phyloP scores from a whole-genome alignment of 2,888 invertebrate species.

The Homarus gammarus region DNA sequence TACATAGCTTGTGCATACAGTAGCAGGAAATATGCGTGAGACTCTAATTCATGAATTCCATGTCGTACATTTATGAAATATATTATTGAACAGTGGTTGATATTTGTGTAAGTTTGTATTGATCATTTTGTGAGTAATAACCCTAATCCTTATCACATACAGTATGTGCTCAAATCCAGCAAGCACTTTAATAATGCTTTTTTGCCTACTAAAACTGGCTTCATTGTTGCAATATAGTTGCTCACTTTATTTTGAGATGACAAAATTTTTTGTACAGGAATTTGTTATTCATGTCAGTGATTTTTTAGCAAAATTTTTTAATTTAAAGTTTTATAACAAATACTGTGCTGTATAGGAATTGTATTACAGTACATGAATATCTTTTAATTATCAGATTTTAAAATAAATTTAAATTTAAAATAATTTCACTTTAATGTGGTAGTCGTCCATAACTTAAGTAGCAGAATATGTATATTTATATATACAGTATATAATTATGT shows the following conservation, averaged over 20 bases:
- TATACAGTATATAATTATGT: too few species aligned
- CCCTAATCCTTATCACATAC: slow-evolving; percentile 1
- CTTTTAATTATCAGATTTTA: too few species aligned
- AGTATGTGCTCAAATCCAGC: background rate
- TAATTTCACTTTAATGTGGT: too few species aligned
- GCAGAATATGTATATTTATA: too few species aligned
- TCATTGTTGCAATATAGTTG: slow-evolving; percentile 43
- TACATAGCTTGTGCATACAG: background rate
- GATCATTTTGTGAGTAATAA: slow-evolving; percentile 16
- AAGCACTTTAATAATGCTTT: slow-evolving; percentile 14
- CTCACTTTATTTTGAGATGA: slow-evolving; percentile 49
- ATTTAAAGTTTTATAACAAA: background rate
- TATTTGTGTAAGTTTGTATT: slow-evolving; percentile 7
- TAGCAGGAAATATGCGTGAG: background rate
- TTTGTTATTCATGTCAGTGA: background rate
- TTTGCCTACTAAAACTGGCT: slow-evolving; percentile 38
- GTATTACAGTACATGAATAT: background rate
- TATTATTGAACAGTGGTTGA: background rate
- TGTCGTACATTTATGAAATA: background rate
- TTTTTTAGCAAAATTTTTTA: background rate
- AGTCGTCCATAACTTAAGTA: background rate
- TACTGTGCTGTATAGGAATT: too few species aligned
- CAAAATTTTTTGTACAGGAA: background rate
- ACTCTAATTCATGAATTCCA: background rate
- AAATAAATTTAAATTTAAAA: too few species aligned